Evolutionary conservation across 92 coral and sea anemone genomes (phyloP).

Genomic region (Phenganax marumi): DNA sequence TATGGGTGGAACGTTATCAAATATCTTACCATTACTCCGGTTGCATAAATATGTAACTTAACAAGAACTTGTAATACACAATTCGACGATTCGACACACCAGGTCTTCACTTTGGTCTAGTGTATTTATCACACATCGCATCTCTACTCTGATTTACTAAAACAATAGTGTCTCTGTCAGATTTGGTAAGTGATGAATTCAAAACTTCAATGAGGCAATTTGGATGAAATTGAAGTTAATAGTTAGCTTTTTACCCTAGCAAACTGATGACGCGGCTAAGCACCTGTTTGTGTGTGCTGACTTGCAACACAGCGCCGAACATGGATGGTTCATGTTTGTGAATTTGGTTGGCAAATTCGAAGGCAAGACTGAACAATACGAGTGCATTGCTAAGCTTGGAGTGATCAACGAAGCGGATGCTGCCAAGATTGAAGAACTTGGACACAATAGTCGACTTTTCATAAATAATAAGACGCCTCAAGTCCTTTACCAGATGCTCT

Average conservation of each 20-base stretch:
- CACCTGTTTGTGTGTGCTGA: conserved; percentile 25
- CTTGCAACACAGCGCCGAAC: neutral
- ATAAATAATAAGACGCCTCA: conserved; percentile 12
- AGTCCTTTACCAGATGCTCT: conserved; percentile 30
- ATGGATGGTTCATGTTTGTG: conserved; percentile 17
- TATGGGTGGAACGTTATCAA: no score
- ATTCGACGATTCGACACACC: no score
- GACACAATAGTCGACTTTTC: conserved; percentile 4
- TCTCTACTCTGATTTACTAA: no score
- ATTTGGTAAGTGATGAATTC: no score
- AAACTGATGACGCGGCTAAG: neutral
- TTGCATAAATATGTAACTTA: no score
- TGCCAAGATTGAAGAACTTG: neutral
- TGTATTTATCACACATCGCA: no score
- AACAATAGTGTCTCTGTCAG: no score
- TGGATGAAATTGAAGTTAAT: neutral
- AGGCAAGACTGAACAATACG: neutral
- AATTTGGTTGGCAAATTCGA: conserved; percentile 7
- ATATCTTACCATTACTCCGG: no score
- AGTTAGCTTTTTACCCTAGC: neutral
- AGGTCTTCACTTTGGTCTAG: no score
- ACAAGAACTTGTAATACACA: no score
- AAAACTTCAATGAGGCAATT: no score
- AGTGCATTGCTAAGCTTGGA: conserved; percentile 4
- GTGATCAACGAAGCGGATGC: neutral